These are phyloP conservation scores for Saccopteryx leptura DNA, from an alignment of 2,113 vertebrate species.

Conservation along the genomic window DNA sequence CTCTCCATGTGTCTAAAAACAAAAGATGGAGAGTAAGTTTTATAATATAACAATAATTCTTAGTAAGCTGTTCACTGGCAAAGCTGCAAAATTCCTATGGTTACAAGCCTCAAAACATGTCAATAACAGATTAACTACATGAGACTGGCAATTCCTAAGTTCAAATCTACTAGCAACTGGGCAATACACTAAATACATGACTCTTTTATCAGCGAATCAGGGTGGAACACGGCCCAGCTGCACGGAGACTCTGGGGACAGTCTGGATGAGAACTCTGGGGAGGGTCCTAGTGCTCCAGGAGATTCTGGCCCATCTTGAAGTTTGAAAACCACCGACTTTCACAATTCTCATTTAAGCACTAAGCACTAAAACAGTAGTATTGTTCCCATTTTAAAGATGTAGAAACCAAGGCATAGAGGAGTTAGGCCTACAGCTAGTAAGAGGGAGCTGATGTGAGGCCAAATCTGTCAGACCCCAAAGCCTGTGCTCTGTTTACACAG, in stretches of 20 bases:
- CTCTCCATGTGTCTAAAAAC: not conserved
- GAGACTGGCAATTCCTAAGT: not conserved
- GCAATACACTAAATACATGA: not conserved
- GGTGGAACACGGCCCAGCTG: not conserved
- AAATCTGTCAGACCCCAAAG: not conserved
- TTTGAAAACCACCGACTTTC: not conserved
- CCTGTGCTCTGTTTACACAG: not conserved
- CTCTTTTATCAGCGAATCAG: not conserved
- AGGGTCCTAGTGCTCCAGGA: not conserved
- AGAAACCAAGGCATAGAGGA: not conserved
- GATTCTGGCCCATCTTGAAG: not conserved
- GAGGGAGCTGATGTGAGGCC: not conserved
- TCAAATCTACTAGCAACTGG: not conserved
- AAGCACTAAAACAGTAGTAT: not conserved
- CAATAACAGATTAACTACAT: not conserved
- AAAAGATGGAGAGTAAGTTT: not conserved
- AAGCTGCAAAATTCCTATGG: not conserved
- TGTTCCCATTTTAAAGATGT: not conserved
- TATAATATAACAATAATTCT: not conserved
- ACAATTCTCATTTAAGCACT: not conserved
- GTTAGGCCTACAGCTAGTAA: not conserved
- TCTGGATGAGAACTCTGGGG: not conserved
- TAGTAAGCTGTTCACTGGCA: not conserved
- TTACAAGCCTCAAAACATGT: not conserved
- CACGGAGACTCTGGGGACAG: not conserved